Percentiles rank a stretch among this genome's conserved stretches.
Evolutionary conservation across 2,888 invertebrate genomes (phyloP).

Genomic region (Artemia sp.): DNA sequence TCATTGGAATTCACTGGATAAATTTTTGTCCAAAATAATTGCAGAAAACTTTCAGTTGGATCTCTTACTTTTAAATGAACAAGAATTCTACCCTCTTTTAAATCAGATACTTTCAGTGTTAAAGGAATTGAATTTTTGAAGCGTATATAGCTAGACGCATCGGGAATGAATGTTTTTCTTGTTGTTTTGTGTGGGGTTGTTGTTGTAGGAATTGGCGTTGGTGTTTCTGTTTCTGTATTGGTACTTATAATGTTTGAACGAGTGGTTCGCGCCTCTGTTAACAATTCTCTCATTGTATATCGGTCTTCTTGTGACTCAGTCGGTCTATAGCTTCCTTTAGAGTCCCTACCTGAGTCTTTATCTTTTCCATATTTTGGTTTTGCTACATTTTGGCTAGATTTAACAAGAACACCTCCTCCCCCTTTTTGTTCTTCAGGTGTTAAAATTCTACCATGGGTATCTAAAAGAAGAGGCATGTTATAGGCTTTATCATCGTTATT

Average conservation of each 20-base stretch:
- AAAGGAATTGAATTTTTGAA: constrained; percentile 2
- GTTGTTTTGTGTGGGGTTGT: not conserved
- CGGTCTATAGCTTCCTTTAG: not conserved
- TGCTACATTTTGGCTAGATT: not conserved
- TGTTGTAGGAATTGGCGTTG: not conserved
- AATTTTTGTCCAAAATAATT: constrained; percentile 3
- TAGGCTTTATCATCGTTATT: not conserved
- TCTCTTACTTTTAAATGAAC: constrained; percentile 12
- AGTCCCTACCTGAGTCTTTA: not conserved
- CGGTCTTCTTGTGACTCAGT: not conserved
- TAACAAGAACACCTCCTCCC: constrained; percentile 2
- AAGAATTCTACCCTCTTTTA: constrained; percentile 8
- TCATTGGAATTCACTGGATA: constrained; percentile 4
- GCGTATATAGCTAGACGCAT: not conserved
- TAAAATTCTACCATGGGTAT: not conserved
- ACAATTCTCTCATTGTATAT: not conserved
- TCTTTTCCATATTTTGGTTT: constrained; percentile 6
- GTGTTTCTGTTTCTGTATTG: not conserved
- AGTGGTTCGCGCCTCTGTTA: not conserved
- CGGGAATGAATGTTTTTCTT: not conserved
- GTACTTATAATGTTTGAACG: not conserved
- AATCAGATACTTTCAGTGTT: not conserved
- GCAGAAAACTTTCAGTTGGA: not conserved
- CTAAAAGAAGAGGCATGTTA: not conserved
- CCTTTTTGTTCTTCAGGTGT: not conserved